These are phyloP conservation scores for Ephialtes manifestator DNA, from an alignment of 2,888 invertebrate species.

Conservation along the genomic window DNA sequence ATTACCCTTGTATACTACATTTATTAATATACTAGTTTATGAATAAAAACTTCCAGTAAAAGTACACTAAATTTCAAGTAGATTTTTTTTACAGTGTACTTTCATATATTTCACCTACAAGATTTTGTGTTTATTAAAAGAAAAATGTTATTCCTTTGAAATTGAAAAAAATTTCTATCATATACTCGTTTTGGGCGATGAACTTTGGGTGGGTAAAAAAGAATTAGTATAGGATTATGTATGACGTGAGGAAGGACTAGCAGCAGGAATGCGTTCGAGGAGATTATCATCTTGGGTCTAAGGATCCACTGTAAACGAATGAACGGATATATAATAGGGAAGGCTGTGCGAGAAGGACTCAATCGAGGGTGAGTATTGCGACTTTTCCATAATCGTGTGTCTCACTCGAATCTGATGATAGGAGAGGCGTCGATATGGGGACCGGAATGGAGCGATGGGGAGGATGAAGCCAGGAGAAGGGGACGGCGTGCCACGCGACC, in stretches of 20 bases:
- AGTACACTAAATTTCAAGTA: no score
- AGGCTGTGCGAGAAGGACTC: conserved; percentile 29
- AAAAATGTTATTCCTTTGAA: no score
- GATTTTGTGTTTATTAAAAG: no score
- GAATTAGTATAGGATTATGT: conserved; percentile 25
- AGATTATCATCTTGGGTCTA: conserved; percentile 56
- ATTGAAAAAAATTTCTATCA: conserved; percentile 47
- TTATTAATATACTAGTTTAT: no score
- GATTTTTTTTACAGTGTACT: no score
- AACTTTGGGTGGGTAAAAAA: conserved; percentile 22
- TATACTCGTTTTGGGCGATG: conserved; percentile 37
- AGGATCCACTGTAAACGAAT: conserved; percentile 45
- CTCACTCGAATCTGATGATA: conserved; percentile 75
- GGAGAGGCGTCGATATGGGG: conserved; percentile 76
- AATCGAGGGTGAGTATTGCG: conserved; percentile 62
- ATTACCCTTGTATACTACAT: no score
- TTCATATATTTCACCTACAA: not conserved
- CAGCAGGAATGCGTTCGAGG: conserved; percentile 21
- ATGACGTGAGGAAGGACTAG: no score
- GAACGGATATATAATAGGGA: conserved; percentile 53
- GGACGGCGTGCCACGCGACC: conserved; percentile 84
- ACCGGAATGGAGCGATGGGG: conserved; percentile 46
- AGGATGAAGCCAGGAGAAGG: conserved; percentile 49
- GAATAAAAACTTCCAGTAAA: no score
- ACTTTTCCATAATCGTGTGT: conserved; percentile 76